These are phyloP conservation scores for Tortricodes alternella DNA, from an alignment of 2,888 invertebrate genomes.

Conservation along the genomic window DNA sequence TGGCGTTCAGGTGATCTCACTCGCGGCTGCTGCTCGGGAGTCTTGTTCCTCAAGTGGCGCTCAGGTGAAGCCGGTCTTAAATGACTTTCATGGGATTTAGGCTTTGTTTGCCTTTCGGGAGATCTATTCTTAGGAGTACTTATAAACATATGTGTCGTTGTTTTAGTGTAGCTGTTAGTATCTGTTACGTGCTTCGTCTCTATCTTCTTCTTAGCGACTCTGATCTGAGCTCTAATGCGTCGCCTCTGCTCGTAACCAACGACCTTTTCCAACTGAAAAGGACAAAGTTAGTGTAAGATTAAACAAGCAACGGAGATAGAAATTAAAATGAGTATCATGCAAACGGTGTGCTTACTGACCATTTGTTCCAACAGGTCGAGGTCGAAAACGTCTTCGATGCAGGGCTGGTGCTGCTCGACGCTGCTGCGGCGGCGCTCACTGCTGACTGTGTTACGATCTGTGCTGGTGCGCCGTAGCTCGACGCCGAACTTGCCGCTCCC, in stretches of 20 bases:
- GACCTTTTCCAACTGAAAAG: constrained; percentile 87
- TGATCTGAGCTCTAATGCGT: constrained; percentile 89
- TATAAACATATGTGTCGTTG: constrained; percentile 47
- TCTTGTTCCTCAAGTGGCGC: constrained; percentile 38
- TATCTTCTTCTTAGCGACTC: constrained; percentile 85
- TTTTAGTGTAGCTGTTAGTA: constrained; percentile 47
- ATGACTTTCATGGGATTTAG: constrained; percentile 20
- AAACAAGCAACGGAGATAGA: constrained; percentile 39
- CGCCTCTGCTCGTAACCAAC: constrained; percentile 90
- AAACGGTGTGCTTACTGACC: constrained; percentile 72
- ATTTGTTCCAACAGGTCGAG: constrained; percentile 87
- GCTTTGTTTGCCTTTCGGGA: constrained; percentile 36
- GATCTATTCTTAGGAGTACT: constrained; percentile 45
- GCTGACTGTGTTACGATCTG: constrained; percentile 72
- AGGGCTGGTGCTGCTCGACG: constrained; percentile 75
- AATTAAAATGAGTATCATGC: constrained; percentile 43
- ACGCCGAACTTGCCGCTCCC: constrained; percentile 87
- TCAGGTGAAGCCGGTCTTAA: constrained; percentile 49
- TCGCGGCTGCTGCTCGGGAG: constrained; percentile 25
- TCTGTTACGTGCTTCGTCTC: constrained; percentile 55
- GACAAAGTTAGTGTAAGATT: constrained; percentile 43
- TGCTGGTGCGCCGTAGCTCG: constrained; percentile 83
- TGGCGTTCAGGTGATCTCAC: constrained; percentile 47
- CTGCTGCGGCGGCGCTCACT: constrained; percentile 74
- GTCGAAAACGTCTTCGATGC: constrained; percentile 89